Base-by-base conservation (phyloP, 2,797 vertebrate species). In the Pantherophis alleghaniensis region DNA sequence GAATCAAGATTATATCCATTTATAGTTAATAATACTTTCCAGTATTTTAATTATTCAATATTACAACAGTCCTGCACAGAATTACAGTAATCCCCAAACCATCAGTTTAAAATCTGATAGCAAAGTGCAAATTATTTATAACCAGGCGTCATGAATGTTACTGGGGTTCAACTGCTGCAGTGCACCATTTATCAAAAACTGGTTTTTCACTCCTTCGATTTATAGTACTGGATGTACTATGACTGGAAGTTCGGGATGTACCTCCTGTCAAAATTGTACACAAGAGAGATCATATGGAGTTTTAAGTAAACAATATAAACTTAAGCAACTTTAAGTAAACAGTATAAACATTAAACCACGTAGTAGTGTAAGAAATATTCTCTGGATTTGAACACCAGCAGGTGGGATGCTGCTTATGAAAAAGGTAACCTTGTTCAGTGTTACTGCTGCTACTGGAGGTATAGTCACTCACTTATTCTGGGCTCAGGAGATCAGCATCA, bases 81-180 rank as follows among this genome's bases (percentile, higher is more conserved):
- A 94, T 92, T 94, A 93, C 20, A 94, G 90, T 89, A 95, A 95
- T 94, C 94, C 95, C 96, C 94, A 97, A 94, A 95, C 96, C 91
- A 91, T 94, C 57, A 95, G 95, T 96, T 22, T 24, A 95, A 96
- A 96, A 60, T 60, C 94, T 88, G 94, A 95, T 83, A 59, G 94
- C 90, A 55, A 92, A 90, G 88, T 95, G 89, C 92, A 94, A 89
- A 3, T 24, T 90, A 55, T 95, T 97, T 98, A 98, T 97, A 97
- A 97, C 98, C 98, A 99, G 88, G 98, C 98, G 63, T 98, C 97
- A 93, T 95, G 97, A 53, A 98, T 97, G 47, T 96, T 96, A 59
- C 94, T 93, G 55, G 95, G 92, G 63, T 97, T 98, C 60, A 98
- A 94, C 96, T 97, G 98, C 92, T 97, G 96, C 26, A 94, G 88